Evolutionary conservation across 1,140 invertebrate genomes (phyloP).

Genomic region (Cydia fagiglandana): DNA sequence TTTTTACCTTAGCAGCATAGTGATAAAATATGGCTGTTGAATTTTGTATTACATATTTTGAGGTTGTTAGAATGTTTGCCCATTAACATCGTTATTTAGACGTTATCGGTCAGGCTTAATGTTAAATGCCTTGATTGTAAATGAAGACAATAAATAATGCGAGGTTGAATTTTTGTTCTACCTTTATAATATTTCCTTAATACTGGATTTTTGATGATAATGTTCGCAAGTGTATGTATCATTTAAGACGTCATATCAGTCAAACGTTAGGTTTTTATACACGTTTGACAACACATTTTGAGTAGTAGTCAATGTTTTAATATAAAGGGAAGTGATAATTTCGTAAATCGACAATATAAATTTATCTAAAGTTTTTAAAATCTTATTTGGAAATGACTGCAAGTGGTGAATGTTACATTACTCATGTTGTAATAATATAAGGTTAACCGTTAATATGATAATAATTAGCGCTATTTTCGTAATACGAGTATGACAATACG

Average conservation of each 20-base stretch:
- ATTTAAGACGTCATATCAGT: conserved; percentile 47
- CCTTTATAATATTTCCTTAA: neutral
- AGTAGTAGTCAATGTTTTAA: neutral
- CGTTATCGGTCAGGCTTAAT: conserved; percentile 53
- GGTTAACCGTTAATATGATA: conserved; percentile 12
- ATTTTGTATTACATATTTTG: conserved; percentile 65
- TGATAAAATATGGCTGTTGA: conserved; percentile 76
- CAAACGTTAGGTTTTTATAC: conserved; percentile 19
- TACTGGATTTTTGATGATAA: neutral
- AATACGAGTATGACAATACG: conserved; percentile 55
- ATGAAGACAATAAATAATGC: conserved; percentile 52
- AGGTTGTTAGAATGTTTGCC: conserved; percentile 67
- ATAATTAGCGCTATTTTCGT: conserved; percentile 43
- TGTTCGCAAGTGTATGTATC: conserved; percentile 35
- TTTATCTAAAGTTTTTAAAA: neutral
- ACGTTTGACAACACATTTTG: neutral
- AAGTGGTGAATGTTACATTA: conserved; percentile 17
- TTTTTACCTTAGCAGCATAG: conserved; percentile 47
- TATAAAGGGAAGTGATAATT: neutral
- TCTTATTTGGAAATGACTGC: conserved; percentile 2
- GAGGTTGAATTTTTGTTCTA: conserved; percentile 9
- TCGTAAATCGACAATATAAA: neutral
- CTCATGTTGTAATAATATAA: conserved; percentile 14
- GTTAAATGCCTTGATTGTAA: conserved; percentile 41
- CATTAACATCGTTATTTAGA: conserved; percentile 64